Conservation (phyloP, 1,140 invertebrate species). For the Aporrectodea caliginosa region DNA sequence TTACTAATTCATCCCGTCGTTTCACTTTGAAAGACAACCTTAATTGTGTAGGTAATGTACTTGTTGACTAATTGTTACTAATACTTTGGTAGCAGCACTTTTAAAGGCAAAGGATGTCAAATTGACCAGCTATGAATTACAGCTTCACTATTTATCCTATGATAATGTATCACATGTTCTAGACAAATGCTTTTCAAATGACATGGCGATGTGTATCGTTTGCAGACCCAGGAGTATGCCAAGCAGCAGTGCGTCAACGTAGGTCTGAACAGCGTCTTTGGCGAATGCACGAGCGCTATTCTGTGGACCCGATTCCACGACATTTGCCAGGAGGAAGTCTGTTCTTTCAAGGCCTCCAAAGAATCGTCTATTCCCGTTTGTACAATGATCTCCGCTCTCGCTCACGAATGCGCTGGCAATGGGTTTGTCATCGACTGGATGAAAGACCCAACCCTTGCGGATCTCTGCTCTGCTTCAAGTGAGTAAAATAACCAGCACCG, state of each 20-base stretch:
- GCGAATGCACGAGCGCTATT: background rate
- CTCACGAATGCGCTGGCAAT: slow-evolving; percentile 6
- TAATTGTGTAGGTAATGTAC: too few relatives aligned
- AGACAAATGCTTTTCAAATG: too few relatives aligned
- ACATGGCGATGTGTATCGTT: too few relatives aligned
- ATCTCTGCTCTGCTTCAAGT: background rate
- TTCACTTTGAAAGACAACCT: too few relatives aligned
- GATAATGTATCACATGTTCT: too few relatives aligned
- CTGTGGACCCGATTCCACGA: background rate
- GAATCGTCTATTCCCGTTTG: slow-evolving; percentile 3
- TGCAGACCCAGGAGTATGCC: background rate
- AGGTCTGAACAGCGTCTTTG: background rate
- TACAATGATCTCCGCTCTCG: background rate
- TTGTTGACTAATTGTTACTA: too few relatives aligned
- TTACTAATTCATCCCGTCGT: too few relatives aligned
- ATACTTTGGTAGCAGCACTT: too few relatives aligned
- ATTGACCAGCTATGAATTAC: too few relatives aligned
- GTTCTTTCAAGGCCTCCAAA: background rate
- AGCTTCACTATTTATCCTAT: too few relatives aligned
- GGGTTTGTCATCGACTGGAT: slow-evolving; percentile 6
- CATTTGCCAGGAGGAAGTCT: background rate
- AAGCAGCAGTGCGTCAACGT: background rate
- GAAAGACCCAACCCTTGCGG: background rate
- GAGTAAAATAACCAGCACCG: too few relatives aligned
- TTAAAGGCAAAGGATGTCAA: too few relatives aligned